Base-by-base conservation (phyloP, 2,113 vertebrate genomes). In the Triplophysa dalaica region DNA sequence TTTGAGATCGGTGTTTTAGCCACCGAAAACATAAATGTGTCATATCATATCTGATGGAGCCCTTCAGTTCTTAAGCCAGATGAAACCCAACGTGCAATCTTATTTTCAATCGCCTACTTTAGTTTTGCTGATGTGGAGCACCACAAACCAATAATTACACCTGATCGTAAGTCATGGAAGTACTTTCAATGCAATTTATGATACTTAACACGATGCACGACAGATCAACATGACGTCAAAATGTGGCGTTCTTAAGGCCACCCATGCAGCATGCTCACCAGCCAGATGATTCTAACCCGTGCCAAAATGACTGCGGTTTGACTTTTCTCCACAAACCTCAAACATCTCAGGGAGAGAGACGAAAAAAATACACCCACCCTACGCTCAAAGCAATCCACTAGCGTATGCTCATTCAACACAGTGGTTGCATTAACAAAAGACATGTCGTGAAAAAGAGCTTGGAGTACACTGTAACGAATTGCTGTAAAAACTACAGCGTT, bases 221-320 rank as follows among this genome's bases (percentile, higher is more conserved):
- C 68, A 50, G 69, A 17, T 29, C 33, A 45, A 62, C 66, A 61
- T 24, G 26, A 17, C 43, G 9, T 54, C 33, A 24, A 26, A 52
- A 9, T 7, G 33, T 17, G n/a, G 38, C 12, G 43, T 50, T 14
- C 66, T 33, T 33, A 17, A n/a, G 80, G 60, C 83, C 80, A 84
- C 76, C 80, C 70, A 21, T 64, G 50, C 54, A 65, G 76, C 21
- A 48, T 19, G 62, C 70, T 69, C 19, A 60, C 63, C 66, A 63
- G 67, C 73, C 80, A 81, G 65, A 61, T 21, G 13, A 77, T 33
- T 54, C 60, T n/a, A 84, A 84, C 38, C 61, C 7, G 22, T 24
- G n/a, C 50, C 70, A 66, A 66, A 70, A 52, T 21, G 81, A 50
- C 41, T 75, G 83, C 29, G 83, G 76, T 79, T 79, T 70, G 41